Evolutionary conservation across 2,113 vertebrate genomes (phyloP).

Genomic region (Salminus brasiliensis): DNA sequence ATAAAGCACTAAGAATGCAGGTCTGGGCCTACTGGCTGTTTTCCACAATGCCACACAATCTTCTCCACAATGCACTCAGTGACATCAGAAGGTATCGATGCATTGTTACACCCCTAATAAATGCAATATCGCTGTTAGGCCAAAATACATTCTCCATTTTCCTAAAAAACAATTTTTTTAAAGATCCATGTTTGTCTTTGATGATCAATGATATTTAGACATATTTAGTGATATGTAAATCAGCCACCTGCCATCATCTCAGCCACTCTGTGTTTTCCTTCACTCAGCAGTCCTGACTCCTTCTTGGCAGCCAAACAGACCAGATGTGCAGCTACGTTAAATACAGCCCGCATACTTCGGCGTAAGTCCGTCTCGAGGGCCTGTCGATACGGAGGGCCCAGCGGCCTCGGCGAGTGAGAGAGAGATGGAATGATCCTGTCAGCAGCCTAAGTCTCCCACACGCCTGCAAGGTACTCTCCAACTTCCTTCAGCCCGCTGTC

Average conservation of each 20-base stretch:
- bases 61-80: too few relatives aligned
- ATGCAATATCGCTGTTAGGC: neutral
- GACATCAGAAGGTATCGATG: too few relatives aligned
- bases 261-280: neutral
- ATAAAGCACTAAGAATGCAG: too few relatives aligned
- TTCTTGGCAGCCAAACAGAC: neutral
- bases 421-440: neutral
- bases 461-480: neutral
- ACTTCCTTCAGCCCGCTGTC: neutral
- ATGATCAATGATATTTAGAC: neutral
- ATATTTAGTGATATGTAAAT: neutral
- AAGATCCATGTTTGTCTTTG: neutral
- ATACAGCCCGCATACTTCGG: neutral
- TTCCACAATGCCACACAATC: too few relatives aligned
- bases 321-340: slow-evolving; percentile 10
- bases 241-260: slow-evolving; percentile 21
- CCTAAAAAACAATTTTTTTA: neutral
- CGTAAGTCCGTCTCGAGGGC: neutral
- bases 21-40: too few relatives aligned
- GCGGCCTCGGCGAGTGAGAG: neutral
- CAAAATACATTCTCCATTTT: neutral
- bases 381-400: neutral
- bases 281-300: neutral
- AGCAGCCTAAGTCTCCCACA: neutral
- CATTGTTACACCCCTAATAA: neutral